Evolutionary conservation across 2,113 vertebrate genomes (phyloP).

Genomic region (Gallinago paraguaiae): DNA sequence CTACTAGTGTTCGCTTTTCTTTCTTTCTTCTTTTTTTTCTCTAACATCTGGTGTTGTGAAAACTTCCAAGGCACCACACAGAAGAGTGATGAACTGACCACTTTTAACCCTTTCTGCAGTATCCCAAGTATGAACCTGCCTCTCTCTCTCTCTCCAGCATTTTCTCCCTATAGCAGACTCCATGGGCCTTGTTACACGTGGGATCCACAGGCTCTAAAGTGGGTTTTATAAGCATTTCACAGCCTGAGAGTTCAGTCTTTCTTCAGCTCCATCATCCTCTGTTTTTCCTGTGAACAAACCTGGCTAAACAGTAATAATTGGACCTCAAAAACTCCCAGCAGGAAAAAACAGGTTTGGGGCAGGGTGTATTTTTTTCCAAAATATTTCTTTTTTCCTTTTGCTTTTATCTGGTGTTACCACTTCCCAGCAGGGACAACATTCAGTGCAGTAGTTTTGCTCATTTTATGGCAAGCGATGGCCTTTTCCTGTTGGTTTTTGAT

Average conservation of each 20-base stretch:
- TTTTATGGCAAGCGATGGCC: background rate
- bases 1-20: slow-evolving; percentile 35
- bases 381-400: slow-evolving; percentile 14
- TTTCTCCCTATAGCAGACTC: background rate
- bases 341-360: background rate
- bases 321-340: slow-evolving; percentile 34
- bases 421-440: background rate
- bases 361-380: slow-evolving; percentile 25
- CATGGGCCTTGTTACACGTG: rapidly evolving
- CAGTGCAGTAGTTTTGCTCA: background rate
- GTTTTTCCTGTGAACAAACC: background rate
- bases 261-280: background rate
- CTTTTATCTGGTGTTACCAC: slow-evolving; percentile 26
- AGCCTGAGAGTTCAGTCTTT: background rate
- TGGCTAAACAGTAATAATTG: background rate
- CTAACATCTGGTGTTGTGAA: slow-evolving; percentile 61
- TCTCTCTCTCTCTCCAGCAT: background rate
- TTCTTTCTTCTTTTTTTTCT: slow-evolving; percentile 11
- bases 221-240: background rate
- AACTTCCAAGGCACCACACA: slow-evolving; percentile 40
- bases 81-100: slow-evolving; percentile 22
- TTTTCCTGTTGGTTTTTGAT: slow-evolving; percentile 51
- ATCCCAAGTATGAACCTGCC: background rate
- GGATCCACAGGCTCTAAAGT: background rate
- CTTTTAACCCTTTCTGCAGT: slow-evolving; percentile 51